Evolutionary conservation across 2,888 invertebrate genomes (phyloP).

Genomic region (Glaucopsyche alexis): DNA sequence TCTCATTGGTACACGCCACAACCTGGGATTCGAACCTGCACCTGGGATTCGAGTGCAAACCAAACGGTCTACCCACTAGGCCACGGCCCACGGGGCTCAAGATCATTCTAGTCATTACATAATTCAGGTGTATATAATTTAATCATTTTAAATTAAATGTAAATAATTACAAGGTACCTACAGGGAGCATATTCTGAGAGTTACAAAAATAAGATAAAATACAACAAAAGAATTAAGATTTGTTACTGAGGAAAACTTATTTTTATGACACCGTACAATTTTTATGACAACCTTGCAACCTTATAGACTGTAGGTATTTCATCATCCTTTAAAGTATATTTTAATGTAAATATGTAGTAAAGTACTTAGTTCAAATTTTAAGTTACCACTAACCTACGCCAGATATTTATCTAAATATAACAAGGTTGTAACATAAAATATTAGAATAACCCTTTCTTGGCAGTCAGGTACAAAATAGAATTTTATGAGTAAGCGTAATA

Average conservation of each 20-base stretch:
- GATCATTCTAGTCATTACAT: too few relatives aligned
- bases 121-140: too few relatives aligned
- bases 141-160: too few relatives aligned
- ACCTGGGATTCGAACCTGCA: too few relatives aligned
- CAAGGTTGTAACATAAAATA: not conserved
- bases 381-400: not conserved
- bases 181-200: not conserved
- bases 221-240: not conserved
- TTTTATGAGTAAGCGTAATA: too few relatives aligned
- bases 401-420: constrained; percentile 3
- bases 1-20: too few relatives aligned
- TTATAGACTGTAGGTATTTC: not conserved
- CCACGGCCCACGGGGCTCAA: too few relatives aligned
- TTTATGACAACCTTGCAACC: constrained; percentile 11
- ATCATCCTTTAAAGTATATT: constrained; percentile 8
- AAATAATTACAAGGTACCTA: not conserved
- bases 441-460: not conserved
- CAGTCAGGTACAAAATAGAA: not conserved
- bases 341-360: not conserved
- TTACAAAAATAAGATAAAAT: constrained; percentile 3
- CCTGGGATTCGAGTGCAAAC: too few relatives aligned
- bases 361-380: not conserved
- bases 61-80: too few relatives aligned
- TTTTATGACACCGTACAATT: constrained; percentile 4
- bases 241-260: not conserved